Evolutionary conservation across 2,797 vertebrate species (phyloP).

Genomic region (Odontamblyopus rebecca): DNA sequence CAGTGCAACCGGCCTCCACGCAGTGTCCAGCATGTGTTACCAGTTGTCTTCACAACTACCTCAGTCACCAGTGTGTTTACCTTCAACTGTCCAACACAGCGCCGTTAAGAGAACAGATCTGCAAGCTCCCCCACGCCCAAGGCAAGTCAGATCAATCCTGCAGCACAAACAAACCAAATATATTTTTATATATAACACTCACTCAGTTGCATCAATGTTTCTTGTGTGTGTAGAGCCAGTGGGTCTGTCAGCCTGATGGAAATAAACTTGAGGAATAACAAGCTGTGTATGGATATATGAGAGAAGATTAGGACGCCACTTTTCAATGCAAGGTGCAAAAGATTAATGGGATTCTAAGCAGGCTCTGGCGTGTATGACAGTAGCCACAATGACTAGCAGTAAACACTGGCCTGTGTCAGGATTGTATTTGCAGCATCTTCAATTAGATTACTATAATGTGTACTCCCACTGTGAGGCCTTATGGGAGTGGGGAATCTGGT

Average conservation of each 20-base stretch:
- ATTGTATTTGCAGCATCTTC: constrained; percentile 57
- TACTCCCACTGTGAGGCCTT: constrained; percentile 66
- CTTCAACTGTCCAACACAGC: constrained; percentile 23
- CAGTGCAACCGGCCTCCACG: constrained; percentile 8
- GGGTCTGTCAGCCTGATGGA: constrained; percentile 30
- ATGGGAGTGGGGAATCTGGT: constrained; percentile 61
- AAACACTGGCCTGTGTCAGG: constrained; percentile 70
- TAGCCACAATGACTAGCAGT: constrained; percentile 58
- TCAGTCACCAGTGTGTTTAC: constrained; percentile 35
- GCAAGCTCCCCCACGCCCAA: constrained; percentile 27
- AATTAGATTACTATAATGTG: constrained; percentile 68
- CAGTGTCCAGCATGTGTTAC: constrained; percentile 21
- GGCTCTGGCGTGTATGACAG: constrained; percentile 41
- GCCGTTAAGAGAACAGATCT: constrained; percentile 34
- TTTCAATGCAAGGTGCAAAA: constrained; percentile 51
- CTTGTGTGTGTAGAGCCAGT: constrained; percentile 10
- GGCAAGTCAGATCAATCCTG: constrained; percentile 31
- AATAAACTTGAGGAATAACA: constrained; percentile 47
- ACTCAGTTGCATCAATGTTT: constrained; percentile 35
- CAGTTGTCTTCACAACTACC: constrained; percentile 18
- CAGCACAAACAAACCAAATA: constrained; percentile 37
- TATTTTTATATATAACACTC: constrained; percentile 40
- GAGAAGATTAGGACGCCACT: constrained; percentile 63
- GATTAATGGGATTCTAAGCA: constrained; percentile 60
- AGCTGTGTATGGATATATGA: constrained; percentile 46